Evolutionary conservation across 1,140 invertebrate species (phyloP), one percentile per base, ranked within the genome.

Genomic region (Tetraneura akinire): DNA sequence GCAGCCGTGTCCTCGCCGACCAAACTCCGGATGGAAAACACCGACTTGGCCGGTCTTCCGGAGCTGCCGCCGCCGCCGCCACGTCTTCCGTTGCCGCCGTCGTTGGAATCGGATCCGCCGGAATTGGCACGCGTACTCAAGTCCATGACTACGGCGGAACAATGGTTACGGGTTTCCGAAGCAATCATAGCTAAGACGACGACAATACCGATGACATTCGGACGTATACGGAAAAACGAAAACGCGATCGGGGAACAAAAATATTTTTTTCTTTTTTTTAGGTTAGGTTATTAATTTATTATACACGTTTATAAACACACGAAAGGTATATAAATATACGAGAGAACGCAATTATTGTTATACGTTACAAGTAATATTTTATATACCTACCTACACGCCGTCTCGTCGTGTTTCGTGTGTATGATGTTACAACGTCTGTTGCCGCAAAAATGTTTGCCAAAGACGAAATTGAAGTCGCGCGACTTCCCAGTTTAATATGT

Each of bases 21-120:
- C 21, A 83, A 53, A 53, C 83, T 83, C 4, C 83, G 49, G 68
- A 83, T 83, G 26, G 82, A 83, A 81, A 83, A 83, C 47, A 83
- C 82, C 64, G 81, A 82, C 76, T 83, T 83, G 51, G 83, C 83
- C 11, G 80, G 81, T 21, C 83, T 73, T 4, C 81, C 68, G 55
- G 32, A 37, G 8, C 81, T 80, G 23, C 62, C 80, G 16, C 21
- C 73, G n/a, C 66, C 26, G 11, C 57, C 6, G 10, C 42, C n/a
- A 1, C 68, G 29, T 18, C 45, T 13, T 13, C 26, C 26, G 26
- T 23, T 18, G 16, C 45, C 57, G 57, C 26, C 16, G 68, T 49
- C 68, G 68, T 23, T 29, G 23, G 23, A 26, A 21, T 49, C 68
- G 45, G 23, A 45, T 18, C 45, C 68, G 37, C 68, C 68, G 47